Evolutionary conservation across 1,140 invertebrate genomes (phyloP), one percentile per base, ranked within the genome.

Genomic region (Sinella curviseta): DNA sequence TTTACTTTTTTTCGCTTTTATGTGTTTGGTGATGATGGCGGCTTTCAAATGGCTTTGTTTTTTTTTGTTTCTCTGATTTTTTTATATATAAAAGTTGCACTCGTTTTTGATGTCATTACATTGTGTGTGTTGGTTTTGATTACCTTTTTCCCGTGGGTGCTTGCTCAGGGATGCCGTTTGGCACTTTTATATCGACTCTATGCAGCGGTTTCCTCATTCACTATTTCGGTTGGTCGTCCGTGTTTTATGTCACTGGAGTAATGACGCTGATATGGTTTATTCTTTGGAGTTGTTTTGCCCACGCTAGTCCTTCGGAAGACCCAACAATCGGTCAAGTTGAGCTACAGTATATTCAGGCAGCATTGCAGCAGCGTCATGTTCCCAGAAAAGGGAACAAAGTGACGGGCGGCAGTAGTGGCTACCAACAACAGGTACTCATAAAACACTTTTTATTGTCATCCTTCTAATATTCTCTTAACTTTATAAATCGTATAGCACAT

Each of bases 211-310:
- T 34, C 26, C 30, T 74, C 24, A 74, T 74, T 28, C 70, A 74
- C 31, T 74, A 74, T 30, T 36, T 74, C 16, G 90, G 91, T 31
- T 95, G 94, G 94, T 88, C 91, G 76, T 91, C 89, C 65, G 90
- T 94, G 2, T 95, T 94, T 85, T 95, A 95, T 84, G 89, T 94
- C 30, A 93, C 94, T 89, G 93, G 93, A 28, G 87, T 87, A 0
- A 85, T 93, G 1, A 91, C 91, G 36, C 86, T 89, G 20, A 86
- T 93, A 20, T 94, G 93, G 93, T 91, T 91, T 82, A 74, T 90
- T 0, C 85, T 91, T 35, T 94, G 93, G 93, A 85, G 89, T 79
- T 65, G 91, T 0, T 85, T 92, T 34, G 87, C 93, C 1, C 89
- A 90, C 70, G 93, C 94, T 85, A 89, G 90, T 26, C 95, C 96